Conservation (phyloP, 2,113 vertebrate species). For the Chelonoidis abingdonii region DNA sequence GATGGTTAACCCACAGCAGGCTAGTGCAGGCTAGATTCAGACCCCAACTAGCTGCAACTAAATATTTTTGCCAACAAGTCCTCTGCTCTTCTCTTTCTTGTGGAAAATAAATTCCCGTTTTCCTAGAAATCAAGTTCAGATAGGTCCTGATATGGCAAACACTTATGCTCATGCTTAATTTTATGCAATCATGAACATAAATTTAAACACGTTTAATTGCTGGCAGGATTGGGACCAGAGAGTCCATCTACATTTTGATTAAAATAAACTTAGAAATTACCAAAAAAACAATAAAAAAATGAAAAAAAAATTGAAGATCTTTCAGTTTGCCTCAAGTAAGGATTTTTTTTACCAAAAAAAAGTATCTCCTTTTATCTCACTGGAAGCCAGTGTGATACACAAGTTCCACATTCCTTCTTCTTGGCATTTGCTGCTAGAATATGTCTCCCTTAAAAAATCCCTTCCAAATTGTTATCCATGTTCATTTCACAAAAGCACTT, state of each 20-base stretch:
- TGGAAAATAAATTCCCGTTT: accelerated
- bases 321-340: accelerated
- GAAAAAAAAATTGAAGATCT: not conserved
- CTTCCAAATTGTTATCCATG: not conserved
- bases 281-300: not conserved
- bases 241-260: not conserved
- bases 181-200: not conserved
- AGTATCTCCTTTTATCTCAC: not conserved
- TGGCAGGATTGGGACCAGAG: not conserved
- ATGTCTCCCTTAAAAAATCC: not conserved
- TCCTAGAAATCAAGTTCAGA: not conserved
- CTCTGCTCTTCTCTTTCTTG: not conserved
- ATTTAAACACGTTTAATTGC: not conserved
- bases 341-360: no score
- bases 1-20: no score
- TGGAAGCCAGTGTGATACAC: not conserved
- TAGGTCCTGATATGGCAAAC: not conserved
- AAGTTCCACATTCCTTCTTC: not conserved
- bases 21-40: no score
- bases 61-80: no score
- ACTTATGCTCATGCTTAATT: not conserved
- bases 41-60: no score
- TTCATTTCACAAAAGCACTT: not conserved
- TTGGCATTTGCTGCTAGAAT: not conserved
- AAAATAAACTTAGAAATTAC: not conserved